Evolutionary conservation across 1,140 invertebrate species (phyloP), one percentile per base, ranked within the genome.

Genomic region (Camponotus floridanus): DNA sequence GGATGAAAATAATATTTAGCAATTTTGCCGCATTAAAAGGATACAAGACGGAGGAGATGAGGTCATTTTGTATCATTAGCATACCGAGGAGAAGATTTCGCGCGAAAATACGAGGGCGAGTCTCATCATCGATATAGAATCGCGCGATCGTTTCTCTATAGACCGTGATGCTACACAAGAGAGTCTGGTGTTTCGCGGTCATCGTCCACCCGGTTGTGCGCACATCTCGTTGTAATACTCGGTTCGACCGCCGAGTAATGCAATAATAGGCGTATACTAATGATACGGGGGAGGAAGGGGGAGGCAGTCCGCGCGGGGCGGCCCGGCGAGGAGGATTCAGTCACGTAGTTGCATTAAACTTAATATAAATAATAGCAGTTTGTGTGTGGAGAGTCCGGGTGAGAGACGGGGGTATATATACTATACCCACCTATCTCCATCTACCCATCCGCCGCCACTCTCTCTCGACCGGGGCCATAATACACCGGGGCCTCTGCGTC

Each of bases 281-380:
- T 95, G 94, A 95, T 95, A 95, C 94, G 93, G 92, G 91, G 93
- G 90, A 86, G 90, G 48, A 18, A 51, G 48, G 48, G 45, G 48
- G 15, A 51, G 48, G 48, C 42, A 45, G 42, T 45, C 84, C 85
- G 67, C 68, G 86, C 80, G 89, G 88, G 86, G 88, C 88, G 51
- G 55, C 71, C 71, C n/a, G 79, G 55, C 87, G 64, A 62, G 73
- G 85, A 91, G 90, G 93, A 95, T 95, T 95, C 94, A 95, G 94
- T 95, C 94, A 95, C 94, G 94, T 95, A 95, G 93, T 95, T 95
- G 94, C 94, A 95, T 95, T 95, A 95, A 95, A 95, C 94, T 95
- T 95, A 95, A 95, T 95, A 95, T 95, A 95, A 95, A 95, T 95
- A 95, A 95, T 95, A 95, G 94, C 94, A 93, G 94, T 95, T 95